Conservation (phyloP, 2,113 vertebrate genomes). For the Sakesphorus luctuosus region DNA sequence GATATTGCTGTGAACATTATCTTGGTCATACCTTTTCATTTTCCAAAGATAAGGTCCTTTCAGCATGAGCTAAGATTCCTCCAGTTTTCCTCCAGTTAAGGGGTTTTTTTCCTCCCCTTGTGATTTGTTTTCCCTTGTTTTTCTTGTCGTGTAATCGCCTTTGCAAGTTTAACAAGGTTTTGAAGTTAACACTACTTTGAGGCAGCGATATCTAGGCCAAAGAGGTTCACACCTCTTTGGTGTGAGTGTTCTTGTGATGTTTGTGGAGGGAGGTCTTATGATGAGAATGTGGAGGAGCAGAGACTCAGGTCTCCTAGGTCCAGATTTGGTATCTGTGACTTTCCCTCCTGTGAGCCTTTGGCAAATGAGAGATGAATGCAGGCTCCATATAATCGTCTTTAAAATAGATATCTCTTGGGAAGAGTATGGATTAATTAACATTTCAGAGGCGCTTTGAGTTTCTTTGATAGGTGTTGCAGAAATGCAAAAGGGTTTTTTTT, state of each 20-base stretch:
- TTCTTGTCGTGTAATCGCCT: neutral
- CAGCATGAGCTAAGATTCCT: neutral
- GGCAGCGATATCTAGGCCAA: conserved; percentile 46
- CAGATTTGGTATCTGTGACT: neutral
- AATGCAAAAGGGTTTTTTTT: neutral
- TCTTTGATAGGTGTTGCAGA: conserved; percentile 41
- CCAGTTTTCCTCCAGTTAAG: neutral
- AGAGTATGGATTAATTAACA: conserved; percentile 55
- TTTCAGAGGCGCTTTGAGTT: conserved; percentile 32
- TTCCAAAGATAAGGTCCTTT: neutral
- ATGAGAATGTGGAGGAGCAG: neutral
- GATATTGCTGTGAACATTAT: neutral
- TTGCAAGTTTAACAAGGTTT: conserved; percentile 26
- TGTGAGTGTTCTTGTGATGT: conserved; percentile 46
- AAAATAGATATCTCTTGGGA: conserved; percentile 25
- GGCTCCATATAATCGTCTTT: conserved; percentile 30
- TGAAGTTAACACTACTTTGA: conserved; percentile 44
- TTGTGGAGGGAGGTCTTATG: conserved; percentile 13
- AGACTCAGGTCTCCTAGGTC: neutral
- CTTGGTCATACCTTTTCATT: neutral
- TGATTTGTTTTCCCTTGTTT: conserved; percentile 37
- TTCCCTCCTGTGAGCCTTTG: neutral
- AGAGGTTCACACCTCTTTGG: conserved; percentile 35
- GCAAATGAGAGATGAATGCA: conserved; percentile 8
- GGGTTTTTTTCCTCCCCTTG: neutral